Evolutionary conservation across 1,140 invertebrate genomes (phyloP).

Genomic region (Aporrectodea caliginosa): DNA sequence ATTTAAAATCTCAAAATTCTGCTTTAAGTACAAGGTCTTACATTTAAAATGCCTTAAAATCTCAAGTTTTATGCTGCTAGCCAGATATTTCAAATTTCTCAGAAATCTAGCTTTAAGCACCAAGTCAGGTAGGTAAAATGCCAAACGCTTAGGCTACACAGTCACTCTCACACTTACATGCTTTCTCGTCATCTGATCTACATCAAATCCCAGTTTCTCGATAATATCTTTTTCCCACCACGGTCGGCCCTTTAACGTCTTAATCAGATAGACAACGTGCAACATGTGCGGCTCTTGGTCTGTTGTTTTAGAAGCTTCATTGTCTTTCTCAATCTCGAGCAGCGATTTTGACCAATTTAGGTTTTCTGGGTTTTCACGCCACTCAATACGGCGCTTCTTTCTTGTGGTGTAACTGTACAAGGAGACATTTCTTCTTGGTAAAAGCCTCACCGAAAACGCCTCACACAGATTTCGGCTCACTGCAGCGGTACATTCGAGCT

Average conservation of each 20-base stretch:
- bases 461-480: neutral
- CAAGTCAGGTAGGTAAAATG: neutral
- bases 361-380: neutral
- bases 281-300: constrained; percentile 28
- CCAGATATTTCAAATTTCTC: neutral
- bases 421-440: neutral
- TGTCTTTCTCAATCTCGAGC: neutral
- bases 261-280: constrained; percentile 18
- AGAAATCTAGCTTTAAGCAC: neutral
- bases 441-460: neutral
- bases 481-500: too few species aligned
- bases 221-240: constrained; percentile 33
- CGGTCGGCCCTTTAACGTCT: constrained; percentile 1
- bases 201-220: constrained; percentile 22
- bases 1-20: too few species aligned
- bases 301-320: neutral
- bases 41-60: neutral
- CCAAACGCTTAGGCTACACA: neutral
- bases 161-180: too few species aligned
- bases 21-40: neutral
- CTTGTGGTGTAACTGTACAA: neutral
- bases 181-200: too few species aligned
- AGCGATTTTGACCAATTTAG: constrained; percentile 8
- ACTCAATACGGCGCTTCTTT: neutral
- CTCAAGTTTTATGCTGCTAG: too few species aligned